A percentile compares a stretch with the other conserved stretches of the same genome.
phyloP scores from a whole-genome alignment of 2,797 vertebrate genomes.

The Leptoclinus maculatus region DNA sequence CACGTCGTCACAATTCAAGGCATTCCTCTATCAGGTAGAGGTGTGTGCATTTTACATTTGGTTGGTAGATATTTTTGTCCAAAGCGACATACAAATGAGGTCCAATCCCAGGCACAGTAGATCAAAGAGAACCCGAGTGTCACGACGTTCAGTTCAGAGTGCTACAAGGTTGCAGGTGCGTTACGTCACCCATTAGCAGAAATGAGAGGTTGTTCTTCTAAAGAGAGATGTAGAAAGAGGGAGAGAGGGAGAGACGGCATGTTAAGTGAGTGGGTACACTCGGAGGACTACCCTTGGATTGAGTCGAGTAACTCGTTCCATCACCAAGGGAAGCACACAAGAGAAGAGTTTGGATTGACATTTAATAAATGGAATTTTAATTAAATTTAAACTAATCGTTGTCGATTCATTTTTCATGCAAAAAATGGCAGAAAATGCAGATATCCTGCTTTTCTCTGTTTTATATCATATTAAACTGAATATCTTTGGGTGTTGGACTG shows the following conservation, averaged over 20 bases:
- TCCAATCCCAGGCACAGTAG: background rate
- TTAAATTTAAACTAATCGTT: too few species aligned
- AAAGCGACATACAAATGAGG: background rate
- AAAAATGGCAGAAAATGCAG: too few species aligned
- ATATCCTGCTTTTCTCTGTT: too few species aligned
- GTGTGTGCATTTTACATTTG: background rate
- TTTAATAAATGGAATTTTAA: background rate
- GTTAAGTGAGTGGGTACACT: conserved; percentile 10
- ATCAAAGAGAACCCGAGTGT: background rate
- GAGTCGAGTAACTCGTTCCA: conserved; percentile 10
- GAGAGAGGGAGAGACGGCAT: background rate
- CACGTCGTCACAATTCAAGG: background rate
- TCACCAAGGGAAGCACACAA: background rate
- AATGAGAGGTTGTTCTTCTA: background rate
- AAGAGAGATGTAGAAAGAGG: background rate
- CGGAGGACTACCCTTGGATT: background rate
- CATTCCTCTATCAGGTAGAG: background rate
- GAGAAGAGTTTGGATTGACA: background rate
- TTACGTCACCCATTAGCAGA: background rate
- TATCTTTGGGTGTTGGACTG: background rate
- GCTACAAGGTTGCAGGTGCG: background rate
- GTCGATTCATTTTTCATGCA: too few species aligned
- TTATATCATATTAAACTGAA: too few species aligned
- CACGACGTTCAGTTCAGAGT: background rate
- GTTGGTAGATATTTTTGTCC: background rate